phyloP scores from a whole-genome alignment of 2,888 invertebrate genomes.

The Scaptomyza reducta region DNA sequence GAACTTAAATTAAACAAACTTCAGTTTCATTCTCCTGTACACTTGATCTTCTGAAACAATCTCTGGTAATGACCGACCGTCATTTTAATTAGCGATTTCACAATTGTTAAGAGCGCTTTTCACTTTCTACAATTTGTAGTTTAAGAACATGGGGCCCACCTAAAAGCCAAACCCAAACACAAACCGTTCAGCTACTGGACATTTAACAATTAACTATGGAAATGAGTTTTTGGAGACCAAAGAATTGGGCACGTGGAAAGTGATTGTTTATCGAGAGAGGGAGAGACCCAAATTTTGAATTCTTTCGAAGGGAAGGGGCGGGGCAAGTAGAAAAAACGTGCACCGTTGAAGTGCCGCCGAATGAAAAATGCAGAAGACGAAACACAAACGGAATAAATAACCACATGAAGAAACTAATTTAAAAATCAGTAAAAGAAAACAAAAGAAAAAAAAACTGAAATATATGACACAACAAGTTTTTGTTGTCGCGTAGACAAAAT shows the following conservation, averaged over 20 bases:
- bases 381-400: constrained; percentile 21
- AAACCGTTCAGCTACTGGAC: constrained; percentile 1
- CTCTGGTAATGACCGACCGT: neutral
- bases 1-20: too few relatives aligned
- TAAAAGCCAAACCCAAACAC: too few relatives aligned
- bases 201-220: constrained; percentile 67
- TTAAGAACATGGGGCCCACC: constrained; percentile 41
- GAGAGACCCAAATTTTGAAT: constrained; percentile 39
- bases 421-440: constrained; percentile 34
- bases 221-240: constrained; percentile 41
- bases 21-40: too few relatives aligned
- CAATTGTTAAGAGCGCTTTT: constrained; percentile 36
- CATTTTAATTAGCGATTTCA: constrained; percentile 20
- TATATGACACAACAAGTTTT: constrained; percentile 68
- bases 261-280: constrained; percentile 49
- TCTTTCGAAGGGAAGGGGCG: constrained; percentile 16
- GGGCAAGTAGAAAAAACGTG: constrained; percentile 29
- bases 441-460: neutral
- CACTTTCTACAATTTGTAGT: constrained; percentile 46
- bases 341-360: too few relatives aligned
- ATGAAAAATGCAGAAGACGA: constrained; percentile 1
- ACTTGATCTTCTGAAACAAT: neutral
- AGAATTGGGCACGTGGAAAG: constrained; percentile 72
- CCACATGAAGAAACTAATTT: constrained; percentile 44
- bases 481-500: constrained; percentile 45